Base-by-base conservation (phyloP, 2,797 vertebrate genomes). In the Trachops cirrhosus region DNA sequence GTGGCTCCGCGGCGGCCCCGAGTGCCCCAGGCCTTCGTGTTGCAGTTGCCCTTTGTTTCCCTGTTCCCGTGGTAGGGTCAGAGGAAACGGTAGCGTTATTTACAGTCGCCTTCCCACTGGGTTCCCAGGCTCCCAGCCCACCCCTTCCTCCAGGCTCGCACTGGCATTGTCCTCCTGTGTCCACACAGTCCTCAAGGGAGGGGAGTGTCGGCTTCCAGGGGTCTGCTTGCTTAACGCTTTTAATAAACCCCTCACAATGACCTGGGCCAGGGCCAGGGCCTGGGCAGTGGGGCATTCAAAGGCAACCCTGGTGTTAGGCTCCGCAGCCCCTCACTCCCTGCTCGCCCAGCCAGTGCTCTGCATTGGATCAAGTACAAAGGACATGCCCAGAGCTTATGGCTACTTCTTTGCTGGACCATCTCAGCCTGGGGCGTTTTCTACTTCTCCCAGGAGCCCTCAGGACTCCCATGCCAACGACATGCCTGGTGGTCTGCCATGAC, bases 311-410 rank as follows among this genome's bases (percentile, higher is more conserved):
- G n/a, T 14, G 1, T 93, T 9, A 1, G 39, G 48, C 57, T 16
- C 16, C 18, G 4, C 16, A 29, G 22, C 29, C 15, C 5, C 41
- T 74, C 15, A 0, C 62, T 22, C 50, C 50, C 24, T 11, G 6
- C 41, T n/a, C 2, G 21, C 6, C 5, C n/a, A 57, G 54, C 46
- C 9, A 0, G 32, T 9, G 46, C 39, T 21, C 41, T 3, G 0
- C 5, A n/a, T n/a, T 34, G 41, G 10, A 34, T 32, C 57, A 32
- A 34, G 24, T 19, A 29, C 44, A 54, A 10, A 21, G 73, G 52
- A 12, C 2, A 0, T 18, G 39, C 22, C 5, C 9, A 39, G 29
- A 78, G 26, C 37, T 22, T 41, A 26, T 0, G 10, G 59, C n/a
- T 21, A 82, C 52, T 26, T 85, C 52, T 64, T 64, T 39, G 50